Conservation (phyloP, 1,140 invertebrate genomes). For the Grapholita molesta region DNA sequence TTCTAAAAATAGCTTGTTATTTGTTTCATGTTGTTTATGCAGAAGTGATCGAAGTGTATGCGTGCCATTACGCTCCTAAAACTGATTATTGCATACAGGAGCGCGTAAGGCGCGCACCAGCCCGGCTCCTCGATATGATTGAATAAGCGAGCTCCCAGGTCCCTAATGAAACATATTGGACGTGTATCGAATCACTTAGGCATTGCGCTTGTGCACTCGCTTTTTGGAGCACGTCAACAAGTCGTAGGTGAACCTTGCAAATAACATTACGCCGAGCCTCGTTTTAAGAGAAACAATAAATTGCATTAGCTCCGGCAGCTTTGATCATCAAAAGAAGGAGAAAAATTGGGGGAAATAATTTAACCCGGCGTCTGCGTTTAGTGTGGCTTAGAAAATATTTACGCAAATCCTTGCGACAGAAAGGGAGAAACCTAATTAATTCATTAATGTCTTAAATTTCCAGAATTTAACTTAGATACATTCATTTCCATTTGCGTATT, state of each 20-base stretch:
- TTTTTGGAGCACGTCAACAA: constrained; percentile 65
- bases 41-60: neutral
- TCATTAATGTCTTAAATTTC: constrained; percentile 63
- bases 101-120: constrained; percentile 36
- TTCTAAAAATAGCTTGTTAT: neutral
- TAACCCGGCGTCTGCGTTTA: constrained; percentile 56
- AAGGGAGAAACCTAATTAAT: constrained; percentile 60
- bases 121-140: constrained; percentile 62
- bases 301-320: constrained; percentile 68
- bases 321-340: constrained; percentile 66
- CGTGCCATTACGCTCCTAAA: neutral
- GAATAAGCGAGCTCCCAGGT: constrained; percentile 68
- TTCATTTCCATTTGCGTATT: constrained; percentile 39
- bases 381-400: constrained; percentile 58
- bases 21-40: neutral
- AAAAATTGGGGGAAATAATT: constrained; percentile 67
- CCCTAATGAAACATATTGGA: constrained; percentile 77
- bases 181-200: constrained; percentile 75
- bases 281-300: constrained; percentile 75
- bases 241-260: constrained; percentile 66
- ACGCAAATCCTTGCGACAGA: constrained; percentile 50
- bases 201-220: constrained; percentile 63
- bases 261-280: constrained; percentile 69
- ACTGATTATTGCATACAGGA: neutral
- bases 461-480: constrained; percentile 37